Base-by-base conservation (phyloP, 2,797 vertebrate genomes). In the Sebastes melanostomus region DNA sequence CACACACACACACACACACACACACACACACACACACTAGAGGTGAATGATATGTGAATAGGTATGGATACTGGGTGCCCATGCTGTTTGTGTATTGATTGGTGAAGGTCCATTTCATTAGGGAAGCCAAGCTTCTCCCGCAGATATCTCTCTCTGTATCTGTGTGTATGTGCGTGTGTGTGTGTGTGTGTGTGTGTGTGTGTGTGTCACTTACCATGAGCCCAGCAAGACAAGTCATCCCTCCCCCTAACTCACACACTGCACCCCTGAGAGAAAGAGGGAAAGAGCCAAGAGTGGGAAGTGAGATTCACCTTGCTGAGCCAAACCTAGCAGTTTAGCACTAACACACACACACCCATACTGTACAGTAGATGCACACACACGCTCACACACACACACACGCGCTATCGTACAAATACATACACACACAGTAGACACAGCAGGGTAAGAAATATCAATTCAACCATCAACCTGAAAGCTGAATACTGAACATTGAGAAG, bases 181-280 rank as follows among this genome's bases (percentile, higher is more conserved):
- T 77, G 74, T 76, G 58, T 59, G 59, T 73, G 24, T 24, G 24
- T 24, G 24, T 24, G 24, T 24, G 24, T 24, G 29, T 25, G 52
- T 72, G 81, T 77, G 66, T 61, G 62, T 86, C 92, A 97, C 97
- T 97, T 98, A 99, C 98, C 98, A 99, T 98, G 94, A 99, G 97
- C 89, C 98, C 98, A 94, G 98, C 97, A 91, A 99, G 97, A 96
- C 98, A 99, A 94, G 98, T 98, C 98, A 99, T 99, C 91, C 98
- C 98, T 96, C 98, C 98, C 94, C 98, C 98, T 94, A 99, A 96
- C 96, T 99, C 98, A 94, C 98, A 99, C 96, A 99, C 98, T 92
- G 98, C 97, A 93, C 97, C 98, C 95, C 98, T 99, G 96, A 91
- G 95, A 97, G 92, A 84, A 76, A 90, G 73, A 89, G 76, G 32